A percentile compares a stretch with the other conserved stretches of the same genome.
These are phyloP conservation scores for Siniperca chuatsi DNA, from an alignment of 2,113 vertebrate species.

Conservation along the genomic window DNA sequence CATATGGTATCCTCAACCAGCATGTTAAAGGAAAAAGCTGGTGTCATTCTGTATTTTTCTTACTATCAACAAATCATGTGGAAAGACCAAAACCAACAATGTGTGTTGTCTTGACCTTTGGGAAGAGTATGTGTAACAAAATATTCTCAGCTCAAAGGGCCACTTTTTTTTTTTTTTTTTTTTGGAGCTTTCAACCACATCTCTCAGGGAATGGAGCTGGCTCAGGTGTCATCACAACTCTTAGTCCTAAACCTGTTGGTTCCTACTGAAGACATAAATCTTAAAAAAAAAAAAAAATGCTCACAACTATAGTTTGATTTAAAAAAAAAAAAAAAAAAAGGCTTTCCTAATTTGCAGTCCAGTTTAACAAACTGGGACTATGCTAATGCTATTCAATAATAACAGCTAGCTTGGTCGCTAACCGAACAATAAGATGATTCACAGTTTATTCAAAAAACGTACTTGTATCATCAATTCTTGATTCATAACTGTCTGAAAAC, in stretches of 20 bases:
- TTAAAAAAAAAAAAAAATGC: background rate
- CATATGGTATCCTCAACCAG: conserved; percentile 25
- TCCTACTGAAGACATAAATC: background rate
- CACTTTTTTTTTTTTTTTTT: background rate
- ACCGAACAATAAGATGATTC: background rate
- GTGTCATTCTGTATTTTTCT: conserved; percentile 12
- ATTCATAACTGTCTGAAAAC: background rate
- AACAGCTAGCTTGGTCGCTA: background rate
- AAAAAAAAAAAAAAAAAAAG: no score
- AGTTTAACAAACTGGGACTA: background rate
- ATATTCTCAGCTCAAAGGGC: background rate
- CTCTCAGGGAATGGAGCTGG: background rate
- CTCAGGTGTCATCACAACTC: background rate
- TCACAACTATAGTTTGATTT: background rate
- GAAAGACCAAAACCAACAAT: conserved; percentile 3
- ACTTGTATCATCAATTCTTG: background rate
- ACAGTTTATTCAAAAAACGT: background rate
- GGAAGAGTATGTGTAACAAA: background rate
- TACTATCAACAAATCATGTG: conserved; percentile 10
- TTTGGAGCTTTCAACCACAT: background rate
- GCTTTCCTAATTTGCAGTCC: background rate
- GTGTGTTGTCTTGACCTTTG: background rate
- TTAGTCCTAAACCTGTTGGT: background rate
- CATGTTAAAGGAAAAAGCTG: conserved; percentile 9
- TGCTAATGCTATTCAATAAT: background rate